A percentile compares a stretch with the other conserved stretches of the same genome.
These are phyloP conservation scores for Apeltes quadracus DNA, from an alignment of 2,113 vertebrate species.

Conservation along the genomic window DNA sequence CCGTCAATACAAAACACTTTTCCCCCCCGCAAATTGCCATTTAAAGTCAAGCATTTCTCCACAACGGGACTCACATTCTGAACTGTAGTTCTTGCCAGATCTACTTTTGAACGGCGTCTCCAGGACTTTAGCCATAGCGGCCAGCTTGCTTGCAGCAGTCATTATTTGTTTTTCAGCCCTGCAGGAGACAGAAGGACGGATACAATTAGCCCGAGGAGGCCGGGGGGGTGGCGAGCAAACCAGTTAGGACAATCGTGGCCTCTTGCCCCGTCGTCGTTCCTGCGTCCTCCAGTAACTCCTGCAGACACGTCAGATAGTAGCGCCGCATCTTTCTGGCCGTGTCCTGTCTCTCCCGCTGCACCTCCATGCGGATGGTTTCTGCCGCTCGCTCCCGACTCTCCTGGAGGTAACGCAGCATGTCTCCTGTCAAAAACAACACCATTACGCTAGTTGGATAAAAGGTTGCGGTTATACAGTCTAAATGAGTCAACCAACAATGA, in stretches of 20 bases:
- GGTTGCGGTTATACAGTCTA: too few species aligned
- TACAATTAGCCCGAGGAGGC: conserved; percentile 16
- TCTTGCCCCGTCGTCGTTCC: conserved; percentile 85
- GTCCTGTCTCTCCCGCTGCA: conserved; percentile 89
- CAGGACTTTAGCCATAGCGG: conserved; percentile 90
- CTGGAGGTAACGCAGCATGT: conserved; percentile 92
- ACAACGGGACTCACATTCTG: conserved; percentile 62
- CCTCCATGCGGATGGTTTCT: conserved; percentile 87
- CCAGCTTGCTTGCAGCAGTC: conserved; percentile 91
- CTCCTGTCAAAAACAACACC: conserved; percentile 77
- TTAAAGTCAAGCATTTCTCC: not conserved
- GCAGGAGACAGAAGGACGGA: conserved; percentile 29
- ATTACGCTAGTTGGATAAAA: too few species aligned
- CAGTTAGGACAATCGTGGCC: conserved; percentile 9
- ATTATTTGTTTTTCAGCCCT: conserved; percentile 97
- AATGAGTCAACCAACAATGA: too few species aligned
- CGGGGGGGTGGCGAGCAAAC: conserved; percentile 19
- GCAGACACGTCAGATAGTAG: conserved; percentile 92
- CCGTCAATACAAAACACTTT: conserved; percentile 35
- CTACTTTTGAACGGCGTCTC: conserved; percentile 84
- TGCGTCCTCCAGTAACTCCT: conserved; percentile 89
- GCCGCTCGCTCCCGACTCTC: conserved; percentile 91
- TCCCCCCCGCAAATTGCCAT: not conserved
- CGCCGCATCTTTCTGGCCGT: conserved; percentile 90
- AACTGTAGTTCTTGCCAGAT: conserved; percentile 63